phyloP scores from a whole-genome alignment of 2,888 invertebrate species.

The Teinopalpus imperialis region DNA sequence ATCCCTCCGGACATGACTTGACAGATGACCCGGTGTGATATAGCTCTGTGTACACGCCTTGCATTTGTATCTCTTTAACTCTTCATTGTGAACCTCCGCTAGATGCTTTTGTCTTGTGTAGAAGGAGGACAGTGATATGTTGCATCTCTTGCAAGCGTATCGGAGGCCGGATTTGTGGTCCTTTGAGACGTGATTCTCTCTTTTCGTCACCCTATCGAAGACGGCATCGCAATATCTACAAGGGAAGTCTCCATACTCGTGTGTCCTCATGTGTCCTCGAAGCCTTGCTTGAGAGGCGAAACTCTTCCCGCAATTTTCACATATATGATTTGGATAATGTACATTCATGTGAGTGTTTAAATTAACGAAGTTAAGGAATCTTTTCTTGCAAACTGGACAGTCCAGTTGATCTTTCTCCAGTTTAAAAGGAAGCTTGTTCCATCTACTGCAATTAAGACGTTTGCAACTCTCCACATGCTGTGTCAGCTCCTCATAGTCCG shows the following conservation, averaged over 20 bases:
- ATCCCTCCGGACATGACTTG: constrained; percentile 68
- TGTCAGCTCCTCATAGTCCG: constrained; percentile 50
- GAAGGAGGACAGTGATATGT: constrained; percentile 64
- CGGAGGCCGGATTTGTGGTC: constrained; percentile 69
- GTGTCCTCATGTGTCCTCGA: constrained; percentile 75
- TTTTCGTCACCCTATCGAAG: constrained; percentile 66
- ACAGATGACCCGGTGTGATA: constrained; percentile 70
- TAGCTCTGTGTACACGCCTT: constrained; percentile 73
- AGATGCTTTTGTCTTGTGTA: constrained; percentile 71
- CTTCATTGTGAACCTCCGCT: constrained; percentile 71
- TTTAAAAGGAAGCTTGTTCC: constrained; percentile 68
- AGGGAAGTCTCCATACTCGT: constrained; percentile 71
- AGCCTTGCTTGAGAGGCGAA: constrained; percentile 77
- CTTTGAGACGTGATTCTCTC: constrained; percentile 72
- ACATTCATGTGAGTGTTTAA: constrained; percentile 77
- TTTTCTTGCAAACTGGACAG: constrained; percentile 68
- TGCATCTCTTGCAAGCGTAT: constrained; percentile 68
- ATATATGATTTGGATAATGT: constrained; percentile 75
- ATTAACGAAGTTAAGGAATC: constrained; percentile 65
- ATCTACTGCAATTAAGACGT: constrained; percentile 42
- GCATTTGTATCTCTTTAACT: constrained; percentile 71
- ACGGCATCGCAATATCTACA: constrained; percentile 63
- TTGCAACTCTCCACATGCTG: constrained; percentile 57
- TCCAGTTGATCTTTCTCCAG: constrained; percentile 70
- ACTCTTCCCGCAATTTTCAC: constrained; percentile 77